Percentiles rank a stretch among this genome's conserved stretches.
Conservation (phyloP, 2,113 vertebrate genomes). For the Phylloscopus whistleri region DNA sequence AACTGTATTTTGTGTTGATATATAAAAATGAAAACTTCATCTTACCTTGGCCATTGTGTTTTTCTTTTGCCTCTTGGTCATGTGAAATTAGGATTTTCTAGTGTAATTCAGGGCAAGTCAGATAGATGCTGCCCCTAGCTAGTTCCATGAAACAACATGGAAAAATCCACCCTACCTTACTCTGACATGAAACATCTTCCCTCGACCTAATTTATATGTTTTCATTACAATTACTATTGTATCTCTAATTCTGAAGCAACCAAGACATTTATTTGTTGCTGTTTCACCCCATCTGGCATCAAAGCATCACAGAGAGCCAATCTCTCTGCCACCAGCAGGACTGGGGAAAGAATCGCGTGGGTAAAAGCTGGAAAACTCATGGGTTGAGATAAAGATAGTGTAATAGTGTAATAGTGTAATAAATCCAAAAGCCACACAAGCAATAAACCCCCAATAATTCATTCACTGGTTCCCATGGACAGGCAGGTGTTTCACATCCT, state of each 20-base stretch:
- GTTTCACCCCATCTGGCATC: not conserved
- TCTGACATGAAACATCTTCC: not conserved
- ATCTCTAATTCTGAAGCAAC: not conserved
- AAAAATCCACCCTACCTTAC: not conserved
- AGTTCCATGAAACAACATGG: not conserved
- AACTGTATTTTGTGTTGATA: not conserved
- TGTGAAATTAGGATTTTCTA: not conserved
- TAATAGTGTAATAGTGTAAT: too few species aligned
- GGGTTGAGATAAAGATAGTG: not conserved
- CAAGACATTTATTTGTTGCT: rapidly evolving
- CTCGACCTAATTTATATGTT: not conserved
- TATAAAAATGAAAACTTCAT: not conserved
- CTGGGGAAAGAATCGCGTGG: rapidly evolving
- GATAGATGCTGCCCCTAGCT: not conserved
- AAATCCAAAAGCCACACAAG: not conserved
- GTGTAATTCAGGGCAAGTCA: not conserved
- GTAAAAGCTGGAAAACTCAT: not conserved
- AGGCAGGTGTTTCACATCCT: not conserved
- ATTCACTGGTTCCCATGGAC: not conserved
- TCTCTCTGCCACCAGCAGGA: rapidly evolving
- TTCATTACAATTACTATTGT: not conserved
- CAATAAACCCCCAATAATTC: not conserved
- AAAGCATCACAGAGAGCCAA: not conserved
- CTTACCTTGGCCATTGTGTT: not conserved
- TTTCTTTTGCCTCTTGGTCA: not conserved